These are phyloP conservation scores for Anguilla rostrata DNA, from an alignment of 2,113 vertebrate genomes.

Conservation along the genomic window DNA sequence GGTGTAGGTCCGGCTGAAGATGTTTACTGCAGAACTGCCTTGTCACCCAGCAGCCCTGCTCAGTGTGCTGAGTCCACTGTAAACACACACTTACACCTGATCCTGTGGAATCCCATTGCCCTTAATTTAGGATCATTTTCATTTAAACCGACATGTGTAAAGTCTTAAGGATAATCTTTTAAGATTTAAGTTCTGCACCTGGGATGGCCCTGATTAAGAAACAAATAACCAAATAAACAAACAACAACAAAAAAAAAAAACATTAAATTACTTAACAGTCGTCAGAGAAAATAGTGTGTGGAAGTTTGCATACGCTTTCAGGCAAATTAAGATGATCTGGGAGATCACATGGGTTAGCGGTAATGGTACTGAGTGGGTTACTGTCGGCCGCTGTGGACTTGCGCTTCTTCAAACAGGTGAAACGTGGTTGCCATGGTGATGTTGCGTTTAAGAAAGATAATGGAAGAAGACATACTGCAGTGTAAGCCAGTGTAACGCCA, in stretches of 20 bases:
- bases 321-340: no score
- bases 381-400: neutral
- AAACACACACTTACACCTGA: slow-evolving; percentile 38
- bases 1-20: slow-evolving; percentile 41
- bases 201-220: neutral
- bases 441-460: slow-evolving; percentile 13
- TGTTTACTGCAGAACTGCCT: slow-evolving; percentile 37
- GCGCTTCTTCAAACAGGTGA: slow-evolving; percentile 6
- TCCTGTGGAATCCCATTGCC: slow-evolving; percentile 23
- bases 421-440: slow-evolving; percentile 23
- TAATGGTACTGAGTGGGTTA: neutral
- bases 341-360: neutral
- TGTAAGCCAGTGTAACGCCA: neutral
- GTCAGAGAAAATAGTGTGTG: neutral
- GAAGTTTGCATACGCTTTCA: no score
- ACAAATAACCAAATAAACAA: neutral
- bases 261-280: neutral
- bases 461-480: neutral
- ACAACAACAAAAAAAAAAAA: neutral
- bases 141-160: slow-evolving; percentile 1
- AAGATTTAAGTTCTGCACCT: neutral
- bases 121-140: neutral
- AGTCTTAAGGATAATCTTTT: neutral
- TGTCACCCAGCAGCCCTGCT: slow-evolving; percentile 18
- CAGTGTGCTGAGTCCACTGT: slow-evolving; percentile 22